Evolutionary conservation across 2,797 vertebrate genomes (phyloP).

Genomic region (Alectoris magna): DNA sequence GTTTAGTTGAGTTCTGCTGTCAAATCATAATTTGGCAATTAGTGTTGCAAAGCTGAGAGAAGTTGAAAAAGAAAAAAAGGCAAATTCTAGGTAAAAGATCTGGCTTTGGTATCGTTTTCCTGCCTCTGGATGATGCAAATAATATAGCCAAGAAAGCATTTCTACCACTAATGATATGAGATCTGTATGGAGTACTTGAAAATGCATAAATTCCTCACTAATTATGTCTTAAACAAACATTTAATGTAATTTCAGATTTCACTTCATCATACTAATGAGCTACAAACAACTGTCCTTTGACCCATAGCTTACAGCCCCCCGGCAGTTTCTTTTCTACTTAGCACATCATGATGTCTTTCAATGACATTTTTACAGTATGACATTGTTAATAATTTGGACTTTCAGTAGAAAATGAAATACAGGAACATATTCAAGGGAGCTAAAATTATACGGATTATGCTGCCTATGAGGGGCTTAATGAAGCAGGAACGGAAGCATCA

Average conservation of each 20-base stretch:
- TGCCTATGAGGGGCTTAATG: neutral
- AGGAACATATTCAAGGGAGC: slow-evolving; percentile 1
- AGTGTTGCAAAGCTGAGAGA: neutral
- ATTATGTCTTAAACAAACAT: slow-evolving; percentile 57
- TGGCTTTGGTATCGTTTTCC: slow-evolving; percentile 3
- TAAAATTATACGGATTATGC: slow-evolving; percentile 34
- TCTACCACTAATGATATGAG: neutral
- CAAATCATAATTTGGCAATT: neutral
- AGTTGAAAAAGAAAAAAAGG: neutral
- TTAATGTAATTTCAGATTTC: slow-evolving; percentile 52
- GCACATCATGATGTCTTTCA: slow-evolving; percentile 7
- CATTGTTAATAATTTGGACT: slow-evolving; percentile 36
- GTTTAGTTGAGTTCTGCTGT: neutral
- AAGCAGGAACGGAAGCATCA: slow-evolving; percentile 29
- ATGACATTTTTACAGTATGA: slow-evolving; percentile 38
- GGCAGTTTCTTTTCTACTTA: slow-evolving; percentile 41
- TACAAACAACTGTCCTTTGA: slow-evolving; percentile 42
- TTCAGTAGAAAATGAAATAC: slow-evolving; percentile 38
- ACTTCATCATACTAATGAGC: slow-evolving; percentile 56
- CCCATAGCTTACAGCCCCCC: slow-evolving; percentile 7
- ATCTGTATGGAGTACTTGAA: slow-evolving; percentile 7
- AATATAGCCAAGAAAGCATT: neutral
- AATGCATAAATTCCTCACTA: slow-evolving; percentile 39
- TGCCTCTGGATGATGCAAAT: neutral
- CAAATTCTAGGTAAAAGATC: neutral